These are phyloP conservation scores for Cnemophilus loriae DNA, from an alignment of 2,113 vertebrate species.

Conservation along the genomic window DNA sequence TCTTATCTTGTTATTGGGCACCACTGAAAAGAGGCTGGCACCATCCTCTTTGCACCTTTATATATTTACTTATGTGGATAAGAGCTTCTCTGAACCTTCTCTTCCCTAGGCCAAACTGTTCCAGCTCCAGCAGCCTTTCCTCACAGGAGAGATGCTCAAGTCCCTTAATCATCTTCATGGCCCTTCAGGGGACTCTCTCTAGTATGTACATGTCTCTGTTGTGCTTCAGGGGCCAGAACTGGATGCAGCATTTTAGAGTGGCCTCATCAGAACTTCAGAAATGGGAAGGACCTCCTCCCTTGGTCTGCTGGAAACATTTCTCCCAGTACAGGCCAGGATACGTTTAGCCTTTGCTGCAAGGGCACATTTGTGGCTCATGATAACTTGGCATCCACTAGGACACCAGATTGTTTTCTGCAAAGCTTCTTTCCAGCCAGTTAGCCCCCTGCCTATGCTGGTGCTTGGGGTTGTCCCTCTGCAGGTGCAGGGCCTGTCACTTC, in stretches of 20 bases:
- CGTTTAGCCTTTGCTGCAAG: background rate
- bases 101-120: background rate
- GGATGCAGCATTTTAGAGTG: background rate
- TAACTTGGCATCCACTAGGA: background rate
- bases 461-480: background rate
- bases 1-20: background rate
- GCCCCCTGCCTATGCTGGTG: background rate
- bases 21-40: background rate
- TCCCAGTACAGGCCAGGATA: background rate
- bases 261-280: background rate
- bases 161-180: background rate
- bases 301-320: background rate
- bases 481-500: background rate
- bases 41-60: background rate
- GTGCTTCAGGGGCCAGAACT: background rate
- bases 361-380: background rate
- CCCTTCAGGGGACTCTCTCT: background rate
- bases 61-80: background rate
- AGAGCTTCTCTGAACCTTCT: background rate
- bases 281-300: background rate
- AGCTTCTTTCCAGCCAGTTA: background rate
- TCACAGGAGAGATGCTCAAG: background rate
- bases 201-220: background rate
- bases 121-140: background rate
- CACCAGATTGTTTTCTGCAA: background rate